Evolutionary conservation across 2,113 vertebrate species (phyloP).

Genomic region (Oreocharis arfaki): DNA sequence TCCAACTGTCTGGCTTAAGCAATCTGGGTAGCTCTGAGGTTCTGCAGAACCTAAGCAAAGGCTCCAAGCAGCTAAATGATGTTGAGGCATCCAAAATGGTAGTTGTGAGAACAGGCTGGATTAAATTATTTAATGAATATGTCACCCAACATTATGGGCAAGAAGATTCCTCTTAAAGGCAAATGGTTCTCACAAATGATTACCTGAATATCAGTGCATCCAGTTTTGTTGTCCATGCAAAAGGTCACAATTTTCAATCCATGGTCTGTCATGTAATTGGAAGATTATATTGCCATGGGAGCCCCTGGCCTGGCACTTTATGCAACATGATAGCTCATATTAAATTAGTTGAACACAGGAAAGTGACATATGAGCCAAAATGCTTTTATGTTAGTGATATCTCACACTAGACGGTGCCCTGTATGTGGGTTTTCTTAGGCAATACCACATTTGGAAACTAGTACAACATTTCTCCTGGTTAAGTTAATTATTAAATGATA

Average conservation of each 20-base stretch:
- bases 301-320: not conserved
- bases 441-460: not conserved
- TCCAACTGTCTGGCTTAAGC: not conserved
- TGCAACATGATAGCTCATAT: not conserved
- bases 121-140: not conserved
- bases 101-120: not conserved
- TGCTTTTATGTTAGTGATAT: not conserved
- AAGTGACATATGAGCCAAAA: not conserved
- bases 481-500: not conserved
- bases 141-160: not conserved
- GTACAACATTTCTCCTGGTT: not conserved
- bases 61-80: not conserved
- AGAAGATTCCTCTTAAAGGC: not conserved
- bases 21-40: not conserved
- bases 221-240: not conserved
- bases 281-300: not conserved
- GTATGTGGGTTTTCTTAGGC: not conserved
- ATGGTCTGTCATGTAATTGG: not conserved
- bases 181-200: not conserved
- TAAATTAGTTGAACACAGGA: not conserved
- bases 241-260: not conserved
- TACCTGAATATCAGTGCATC: not conserved
- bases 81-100: not conserved
- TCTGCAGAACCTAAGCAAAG: not conserved
- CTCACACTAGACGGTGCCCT: constrained; percentile 38